Conservation (phyloP, 2,888 invertebrate genomes). For the Phasia obesa region DNA sequence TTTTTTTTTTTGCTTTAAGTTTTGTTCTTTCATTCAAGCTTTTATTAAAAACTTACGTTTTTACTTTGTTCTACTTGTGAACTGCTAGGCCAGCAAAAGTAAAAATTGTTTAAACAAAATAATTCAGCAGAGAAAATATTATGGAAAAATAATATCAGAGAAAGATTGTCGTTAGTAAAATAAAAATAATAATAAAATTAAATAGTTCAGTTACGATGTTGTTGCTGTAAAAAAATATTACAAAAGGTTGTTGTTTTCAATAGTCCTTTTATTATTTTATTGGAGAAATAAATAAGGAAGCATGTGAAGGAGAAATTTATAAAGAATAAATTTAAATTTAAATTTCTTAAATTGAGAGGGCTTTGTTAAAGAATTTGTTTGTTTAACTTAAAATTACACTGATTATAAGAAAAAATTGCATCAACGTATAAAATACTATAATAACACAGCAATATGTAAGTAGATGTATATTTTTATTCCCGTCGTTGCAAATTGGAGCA, state of each 20-base stretch:
- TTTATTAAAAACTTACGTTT: constrained; percentile 1
- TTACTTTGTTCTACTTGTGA: not conserved
- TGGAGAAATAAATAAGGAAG: not conserved
- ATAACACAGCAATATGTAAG: too few species aligned
- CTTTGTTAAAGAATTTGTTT: too few species aligned
- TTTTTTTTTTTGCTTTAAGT: not conserved
- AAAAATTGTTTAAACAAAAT: not conserved
- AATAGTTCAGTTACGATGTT: constrained; percentile 43
- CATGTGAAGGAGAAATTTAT: not conserved
- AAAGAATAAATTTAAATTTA: not conserved
- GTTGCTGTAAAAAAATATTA: not conserved
- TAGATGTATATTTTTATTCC: too few species aligned
- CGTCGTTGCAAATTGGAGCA: too few species aligned
- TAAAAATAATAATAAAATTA: constrained; percentile 61
- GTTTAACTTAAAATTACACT: too few species aligned
- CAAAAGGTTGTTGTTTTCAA: constrained; percentile 29
- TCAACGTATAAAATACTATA: too few species aligned
- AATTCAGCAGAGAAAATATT: not conserved
- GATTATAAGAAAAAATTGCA: too few species aligned
- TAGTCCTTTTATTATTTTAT: not conserved
- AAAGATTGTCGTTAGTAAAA: constrained; percentile 47
- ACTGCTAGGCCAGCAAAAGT: constrained; percentile 9
- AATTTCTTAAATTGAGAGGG: too few species aligned
- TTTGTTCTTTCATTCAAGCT: not conserved
- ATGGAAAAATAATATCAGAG: constrained; percentile 10